A percentile compares a stretch with the other conserved stretches of the same genome.
phyloP scores from a whole-genome alignment of 2,888 invertebrate species.

The Teleiodes luculella region DNA sequence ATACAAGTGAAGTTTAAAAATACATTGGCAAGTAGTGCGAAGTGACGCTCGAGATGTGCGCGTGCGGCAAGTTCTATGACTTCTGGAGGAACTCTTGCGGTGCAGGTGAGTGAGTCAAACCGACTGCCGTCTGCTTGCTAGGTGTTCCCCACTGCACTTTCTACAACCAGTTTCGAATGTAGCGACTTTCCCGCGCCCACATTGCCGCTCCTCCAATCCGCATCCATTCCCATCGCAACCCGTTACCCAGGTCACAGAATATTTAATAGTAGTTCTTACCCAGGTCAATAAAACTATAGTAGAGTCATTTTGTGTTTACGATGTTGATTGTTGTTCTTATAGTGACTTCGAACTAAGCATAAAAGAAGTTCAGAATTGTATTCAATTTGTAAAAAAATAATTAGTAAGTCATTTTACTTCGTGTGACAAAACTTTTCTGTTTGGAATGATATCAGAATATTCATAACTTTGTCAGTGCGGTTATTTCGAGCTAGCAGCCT shows the following conservation, averaged over 20 bases:
- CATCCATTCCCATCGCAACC: constrained; percentile 28
- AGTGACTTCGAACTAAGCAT: too few relatives aligned
- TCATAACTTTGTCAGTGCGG: not conserved
- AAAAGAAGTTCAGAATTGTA: too few relatives aligned
- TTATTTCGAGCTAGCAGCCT: not conserved
- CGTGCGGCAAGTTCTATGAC: constrained; percentile 74
- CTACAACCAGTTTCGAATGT: constrained; percentile 29
- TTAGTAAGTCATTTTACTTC: too few relatives aligned
- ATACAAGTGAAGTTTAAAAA: constrained; percentile 77
- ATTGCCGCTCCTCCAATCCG: constrained; percentile 29
- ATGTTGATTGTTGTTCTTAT: too few relatives aligned
- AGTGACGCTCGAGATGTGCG: constrained; percentile 71
- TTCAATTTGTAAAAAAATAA: too few relatives aligned
- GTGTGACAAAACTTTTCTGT: not conserved
- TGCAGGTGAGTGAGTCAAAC: constrained; percentile 57
- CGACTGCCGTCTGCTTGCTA: not conserved
- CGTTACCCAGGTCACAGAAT: constrained; percentile 1
- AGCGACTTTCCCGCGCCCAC: constrained; percentile 11
- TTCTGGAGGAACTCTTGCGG: constrained; percentile 75
- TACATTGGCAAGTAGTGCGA: constrained; percentile 70
- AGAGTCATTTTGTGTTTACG: too few relatives aligned
- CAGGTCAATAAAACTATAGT: too few relatives aligned
- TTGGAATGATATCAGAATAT: not conserved
- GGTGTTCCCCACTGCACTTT: constrained; percentile 36
- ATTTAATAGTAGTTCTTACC: too few relatives aligned